Evolutionary conservation across 2,113 vertebrate species (phyloP).

Genomic region (Oplegnathus fasciatus): DNA sequence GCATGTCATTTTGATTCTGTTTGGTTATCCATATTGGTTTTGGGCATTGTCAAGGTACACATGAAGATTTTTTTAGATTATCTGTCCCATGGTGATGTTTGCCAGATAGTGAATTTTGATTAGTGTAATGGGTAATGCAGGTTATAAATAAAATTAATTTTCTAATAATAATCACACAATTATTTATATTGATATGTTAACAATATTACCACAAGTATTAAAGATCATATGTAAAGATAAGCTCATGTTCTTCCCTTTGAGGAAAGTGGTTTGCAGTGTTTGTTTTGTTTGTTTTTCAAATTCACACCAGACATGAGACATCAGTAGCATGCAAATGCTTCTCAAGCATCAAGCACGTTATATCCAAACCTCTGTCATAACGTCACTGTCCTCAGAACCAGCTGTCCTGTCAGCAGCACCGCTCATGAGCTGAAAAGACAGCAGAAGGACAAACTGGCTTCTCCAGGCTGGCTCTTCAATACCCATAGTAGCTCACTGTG

Average conservation of each 20-base stretch:
- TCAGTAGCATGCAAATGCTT: not conserved
- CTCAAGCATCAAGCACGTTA: not conserved
- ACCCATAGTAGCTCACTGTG: not conserved
- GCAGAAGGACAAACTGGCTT: not conserved
- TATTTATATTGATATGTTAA: not conserved
- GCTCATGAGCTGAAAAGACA: not conserved
- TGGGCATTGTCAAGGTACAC: slow-evolving; percentile 38
- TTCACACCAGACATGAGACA: not conserved
- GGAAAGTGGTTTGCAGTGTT: not conserved
- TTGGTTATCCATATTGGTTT: slow-evolving; percentile 66
- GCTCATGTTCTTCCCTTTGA: not conserved
- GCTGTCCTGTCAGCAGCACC: not conserved
- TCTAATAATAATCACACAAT: not conserved
- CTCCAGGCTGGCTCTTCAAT: not conserved
- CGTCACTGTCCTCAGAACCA: not conserved
- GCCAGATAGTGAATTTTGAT: not conserved
- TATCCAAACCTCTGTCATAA: not conserved
- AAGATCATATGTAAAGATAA: not conserved
- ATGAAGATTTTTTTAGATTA: slow-evolving; percentile 16
- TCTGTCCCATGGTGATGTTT: not conserved
- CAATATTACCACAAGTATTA: not conserved
- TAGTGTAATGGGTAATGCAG: not conserved
- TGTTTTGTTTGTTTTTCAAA: not conserved
- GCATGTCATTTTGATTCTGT: slow-evolving; percentile 61
- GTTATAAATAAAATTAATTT: not conserved